These are phyloP conservation scores for Pseudorhombus dupliciocellatus DNA, from an alignment of 2,113 vertebrate species.

Conservation along the genomic window DNA sequence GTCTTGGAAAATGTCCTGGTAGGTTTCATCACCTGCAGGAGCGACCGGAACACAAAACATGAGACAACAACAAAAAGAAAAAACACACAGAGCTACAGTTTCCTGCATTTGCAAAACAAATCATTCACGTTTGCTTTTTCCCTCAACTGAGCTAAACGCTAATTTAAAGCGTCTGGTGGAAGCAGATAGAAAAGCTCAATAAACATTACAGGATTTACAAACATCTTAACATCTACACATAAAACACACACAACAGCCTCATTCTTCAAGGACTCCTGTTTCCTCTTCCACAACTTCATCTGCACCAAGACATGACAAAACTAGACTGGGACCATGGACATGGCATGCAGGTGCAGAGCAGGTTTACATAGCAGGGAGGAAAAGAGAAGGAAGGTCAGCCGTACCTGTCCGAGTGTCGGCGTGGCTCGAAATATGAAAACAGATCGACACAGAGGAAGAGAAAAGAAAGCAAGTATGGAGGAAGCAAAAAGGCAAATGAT, in stretches of 20 bases:
- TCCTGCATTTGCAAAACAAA: background rate
- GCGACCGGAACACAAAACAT: background rate
- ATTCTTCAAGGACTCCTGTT: too few relatives aligned
- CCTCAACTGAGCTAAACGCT: background rate
- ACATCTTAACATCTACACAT: too few relatives aligned
- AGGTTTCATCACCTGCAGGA: conserved; percentile 92
- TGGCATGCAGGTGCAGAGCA: background rate
- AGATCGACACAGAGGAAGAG: conserved; percentile 41
- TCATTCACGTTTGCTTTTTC: background rate
- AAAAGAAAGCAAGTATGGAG: conserved; percentile 37
- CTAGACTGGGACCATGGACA: background rate
- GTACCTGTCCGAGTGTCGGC: conserved; percentile 69
- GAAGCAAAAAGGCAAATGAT: conserved; percentile 28
- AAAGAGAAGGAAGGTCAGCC: conserved; percentile 56
- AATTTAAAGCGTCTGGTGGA: too few relatives aligned
- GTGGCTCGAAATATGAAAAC: conserved; percentile 58
- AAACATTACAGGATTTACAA: too few relatives aligned
- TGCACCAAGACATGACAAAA: background rate
- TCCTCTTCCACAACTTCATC: background rate
- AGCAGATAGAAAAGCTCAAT: too few relatives aligned
- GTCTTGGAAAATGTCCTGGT: conserved; percentile 98
- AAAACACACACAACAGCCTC: too few relatives aligned
- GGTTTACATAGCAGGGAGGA: background rate
- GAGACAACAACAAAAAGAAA: background rate
- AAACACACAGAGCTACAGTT: background rate